Evolutionary conservation across 2,113 vertebrate species (phyloP).

Genomic region (Sphaerodactylus townsendi): DNA sequence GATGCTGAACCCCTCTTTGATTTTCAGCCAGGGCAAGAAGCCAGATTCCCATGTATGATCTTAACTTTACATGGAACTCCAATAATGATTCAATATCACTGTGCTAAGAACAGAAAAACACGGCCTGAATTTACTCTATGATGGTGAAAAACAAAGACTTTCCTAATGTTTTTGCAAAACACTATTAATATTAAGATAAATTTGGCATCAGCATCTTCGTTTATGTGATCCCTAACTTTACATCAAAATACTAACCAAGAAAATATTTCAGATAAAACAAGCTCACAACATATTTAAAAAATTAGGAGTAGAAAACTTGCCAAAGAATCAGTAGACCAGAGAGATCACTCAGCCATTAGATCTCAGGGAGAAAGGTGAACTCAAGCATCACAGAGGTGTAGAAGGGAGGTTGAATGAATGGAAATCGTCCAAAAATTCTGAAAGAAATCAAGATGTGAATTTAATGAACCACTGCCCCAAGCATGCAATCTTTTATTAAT

Average conservation of each 20-base stretch:
- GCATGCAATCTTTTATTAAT: neutral
- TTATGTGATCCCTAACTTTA: conserved; percentile 17
- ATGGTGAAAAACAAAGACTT: conserved; percentile 17
- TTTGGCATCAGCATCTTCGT: conserved; percentile 22
- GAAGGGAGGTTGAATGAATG: neutral
- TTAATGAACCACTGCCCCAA: neutral
- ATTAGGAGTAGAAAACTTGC: neutral
- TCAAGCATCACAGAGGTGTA: neutral
- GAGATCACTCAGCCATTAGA: neutral
- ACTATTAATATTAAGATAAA: conserved; percentile 15
- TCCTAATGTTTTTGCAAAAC: conserved; percentile 25
- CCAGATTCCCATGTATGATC: conserved; percentile 20
- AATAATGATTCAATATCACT: neutral
- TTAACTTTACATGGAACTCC: conserved; percentile 29
- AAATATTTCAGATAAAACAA: conserved; percentile 8
- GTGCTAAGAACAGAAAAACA: conserved; percentile 31
- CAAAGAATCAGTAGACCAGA: neutral
- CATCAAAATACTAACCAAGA: rapidly evolving
- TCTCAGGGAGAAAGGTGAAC: neutral
- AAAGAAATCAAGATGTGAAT: neutral
- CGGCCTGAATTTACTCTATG: conserved; percentile 25
- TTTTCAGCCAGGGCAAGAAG: conserved; percentile 42
- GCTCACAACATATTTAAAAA: neutral
- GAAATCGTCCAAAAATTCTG: neutral
- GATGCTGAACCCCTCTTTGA: conserved; percentile 21